phyloP scores from a whole-genome alignment of 2,888 invertebrate genomes.

The Syrphus vitripennis region DNA sequence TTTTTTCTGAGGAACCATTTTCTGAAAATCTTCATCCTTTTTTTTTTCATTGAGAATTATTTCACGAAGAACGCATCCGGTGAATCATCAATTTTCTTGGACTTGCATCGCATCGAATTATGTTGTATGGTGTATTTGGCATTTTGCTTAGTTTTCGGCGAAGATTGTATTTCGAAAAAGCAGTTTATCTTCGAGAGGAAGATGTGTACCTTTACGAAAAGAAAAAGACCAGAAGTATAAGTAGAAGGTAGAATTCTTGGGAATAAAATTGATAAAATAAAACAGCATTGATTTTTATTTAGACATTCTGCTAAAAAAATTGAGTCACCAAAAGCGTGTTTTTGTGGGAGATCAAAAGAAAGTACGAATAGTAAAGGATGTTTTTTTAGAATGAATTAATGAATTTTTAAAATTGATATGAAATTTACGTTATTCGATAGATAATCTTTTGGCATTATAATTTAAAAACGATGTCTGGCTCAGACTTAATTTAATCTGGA shows the following conservation, averaged over 20 bases:
- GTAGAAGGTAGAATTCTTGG: background rate
- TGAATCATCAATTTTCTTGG: constrained; percentile 40
- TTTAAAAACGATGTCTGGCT: too few relatives aligned
- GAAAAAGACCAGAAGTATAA: background rate
- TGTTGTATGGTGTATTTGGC: background rate
- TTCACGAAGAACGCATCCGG: constrained; percentile 52
- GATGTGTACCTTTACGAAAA: too few relatives aligned
- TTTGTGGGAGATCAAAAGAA: background rate
- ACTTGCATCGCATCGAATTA: constrained; percentile 44
- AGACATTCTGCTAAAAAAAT: background rate
- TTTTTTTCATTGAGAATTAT: constrained; percentile 62
- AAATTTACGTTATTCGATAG: too few relatives aligned
- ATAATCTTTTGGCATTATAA: too few relatives aligned
- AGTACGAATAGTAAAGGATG: too few relatives aligned
- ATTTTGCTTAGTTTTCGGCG: background rate
- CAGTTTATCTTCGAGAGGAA: background rate
- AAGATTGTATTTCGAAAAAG: background rate
- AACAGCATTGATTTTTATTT: background rate
- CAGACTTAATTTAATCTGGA: too few relatives aligned
- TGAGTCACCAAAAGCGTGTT: background rate
- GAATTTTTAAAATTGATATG: too few relatives aligned
- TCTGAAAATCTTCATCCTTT: constrained; percentile 51
- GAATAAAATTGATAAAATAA: background rate
- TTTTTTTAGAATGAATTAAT: too few relatives aligned
- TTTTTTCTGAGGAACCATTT: background rate